Evolutionary conservation across 2,113 vertebrate species (phyloP).

Genomic region (Anguilla rostrata): DNA sequence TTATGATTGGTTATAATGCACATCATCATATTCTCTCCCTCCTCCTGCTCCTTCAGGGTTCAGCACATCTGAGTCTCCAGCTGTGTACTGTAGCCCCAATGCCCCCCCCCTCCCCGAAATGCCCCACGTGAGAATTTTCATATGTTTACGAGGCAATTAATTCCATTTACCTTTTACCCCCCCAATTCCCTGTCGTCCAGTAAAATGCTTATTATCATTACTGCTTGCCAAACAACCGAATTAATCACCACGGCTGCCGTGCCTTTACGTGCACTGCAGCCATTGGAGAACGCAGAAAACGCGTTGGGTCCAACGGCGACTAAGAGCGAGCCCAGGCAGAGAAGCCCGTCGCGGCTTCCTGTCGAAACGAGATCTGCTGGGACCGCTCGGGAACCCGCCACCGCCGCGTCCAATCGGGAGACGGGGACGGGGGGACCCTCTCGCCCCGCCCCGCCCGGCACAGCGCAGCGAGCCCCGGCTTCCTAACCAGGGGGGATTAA

Average conservation of each 20-base stretch:
- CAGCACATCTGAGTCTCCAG: background rate
- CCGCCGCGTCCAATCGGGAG: background rate
- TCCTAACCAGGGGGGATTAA: background rate
- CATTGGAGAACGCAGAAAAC: background rate
- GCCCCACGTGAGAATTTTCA: background rate
- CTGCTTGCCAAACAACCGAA: slow-evolving; percentile 12
- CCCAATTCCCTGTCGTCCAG: slow-evolving; percentile 1
- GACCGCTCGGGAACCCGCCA: background rate
- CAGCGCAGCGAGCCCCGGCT: background rate
- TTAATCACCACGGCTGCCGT: background rate
- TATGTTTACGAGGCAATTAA: slow-evolving; percentile 6
- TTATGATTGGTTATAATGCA: background rate
- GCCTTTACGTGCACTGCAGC: background rate
- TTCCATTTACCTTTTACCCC: slow-evolving; percentile 19
- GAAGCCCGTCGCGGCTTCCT: background rate
- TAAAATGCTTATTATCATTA: slow-evolving; percentile 11
- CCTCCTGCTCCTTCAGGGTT: background rate
- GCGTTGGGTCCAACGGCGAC: background rate
- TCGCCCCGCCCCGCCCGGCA: background rate
- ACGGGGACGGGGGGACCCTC: too few species aligned
- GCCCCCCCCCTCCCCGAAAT: background rate
- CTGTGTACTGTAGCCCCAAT: background rate
- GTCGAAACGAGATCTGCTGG: background rate
- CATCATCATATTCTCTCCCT: background rate
- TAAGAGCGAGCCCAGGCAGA: background rate